phyloP scores from a whole-genome alignment of 2,113 vertebrate species.

The Brienomyrus longianalis region DNA sequence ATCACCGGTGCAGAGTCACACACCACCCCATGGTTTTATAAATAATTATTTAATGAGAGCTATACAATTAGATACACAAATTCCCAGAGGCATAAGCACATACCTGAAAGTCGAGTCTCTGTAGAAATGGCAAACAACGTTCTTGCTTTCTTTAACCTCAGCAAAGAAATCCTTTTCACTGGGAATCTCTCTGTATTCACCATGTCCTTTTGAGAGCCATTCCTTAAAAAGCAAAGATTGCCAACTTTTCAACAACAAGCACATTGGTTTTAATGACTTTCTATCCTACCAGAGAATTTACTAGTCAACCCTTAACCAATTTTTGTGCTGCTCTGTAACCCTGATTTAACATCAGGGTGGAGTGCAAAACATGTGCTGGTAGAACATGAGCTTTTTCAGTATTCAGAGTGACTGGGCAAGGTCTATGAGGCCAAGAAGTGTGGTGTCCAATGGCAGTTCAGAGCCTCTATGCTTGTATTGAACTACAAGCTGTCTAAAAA shows the following conservation, averaged over 20 bases:
- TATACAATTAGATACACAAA: not conserved
- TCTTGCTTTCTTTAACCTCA: slow-evolving; percentile 94
- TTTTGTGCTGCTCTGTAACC: not conserved
- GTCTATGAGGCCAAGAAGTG: not conserved
- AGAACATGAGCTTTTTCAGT: not conserved
- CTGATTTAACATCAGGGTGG: not conserved
- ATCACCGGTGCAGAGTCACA: not conserved
- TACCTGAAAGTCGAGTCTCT: slow-evolving; percentile 89
- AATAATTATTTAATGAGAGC: not conserved
- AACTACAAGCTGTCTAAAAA: not conserved
- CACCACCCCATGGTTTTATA: not conserved
- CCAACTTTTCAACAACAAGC: not conserved
- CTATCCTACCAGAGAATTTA: not conserved
- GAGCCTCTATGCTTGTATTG: not conserved
- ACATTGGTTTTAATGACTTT: not conserved
- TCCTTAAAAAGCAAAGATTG: slow-evolving; percentile 62
- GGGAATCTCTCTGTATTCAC: slow-evolving; percentile 86
- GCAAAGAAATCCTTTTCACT: slow-evolving; percentile 94
- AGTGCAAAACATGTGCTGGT: not conserved
- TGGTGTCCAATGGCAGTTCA: not conserved
- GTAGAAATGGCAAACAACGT: slow-evolving; percentile 96
- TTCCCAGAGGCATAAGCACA: not conserved
- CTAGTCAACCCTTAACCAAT: not conserved
- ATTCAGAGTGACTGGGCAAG: not conserved
- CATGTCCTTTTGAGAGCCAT: slow-evolving; percentile 93